Conservation (phyloP, 2,113 vertebrate species). For the Sturnira hondurensis region DNA sequence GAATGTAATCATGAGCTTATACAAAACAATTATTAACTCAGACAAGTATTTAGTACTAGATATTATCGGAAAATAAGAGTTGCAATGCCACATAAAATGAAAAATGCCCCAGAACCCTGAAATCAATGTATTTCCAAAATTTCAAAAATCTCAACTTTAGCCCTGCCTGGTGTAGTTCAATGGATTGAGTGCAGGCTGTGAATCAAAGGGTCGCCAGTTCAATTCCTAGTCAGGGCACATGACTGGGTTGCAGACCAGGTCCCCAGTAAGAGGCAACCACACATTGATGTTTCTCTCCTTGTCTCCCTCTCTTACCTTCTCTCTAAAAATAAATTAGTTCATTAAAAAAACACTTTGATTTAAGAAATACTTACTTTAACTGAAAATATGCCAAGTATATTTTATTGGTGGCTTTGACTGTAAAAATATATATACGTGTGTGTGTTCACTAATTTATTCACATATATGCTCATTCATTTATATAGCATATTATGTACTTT, state of each 20-base stretch:
- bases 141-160: background rate
- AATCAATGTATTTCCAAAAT: background rate
- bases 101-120: background rate
- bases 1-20: background rate
- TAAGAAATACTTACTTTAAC: background rate
- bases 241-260: no score
- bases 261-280: no score
- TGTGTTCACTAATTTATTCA: background rate
- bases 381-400: background rate
- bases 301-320: no score
- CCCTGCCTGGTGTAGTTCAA: no score
- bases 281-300: no score
- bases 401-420: background rate
- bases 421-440: background rate
- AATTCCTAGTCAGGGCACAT: no score
- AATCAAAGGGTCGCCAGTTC: no score
- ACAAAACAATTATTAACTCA: background rate
- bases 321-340: no score
- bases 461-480: background rate
- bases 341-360: no score
- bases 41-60: background rate
- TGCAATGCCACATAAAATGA: background rate
- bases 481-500: background rate
- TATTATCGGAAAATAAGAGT: background rate
- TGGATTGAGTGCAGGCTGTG: no score